Percentiles rank a stretch among this genome's conserved stretches.
phyloP scores from a whole-genome alignment of 1,140 invertebrate species.

The Spodoptera frugiperda region DNA sequence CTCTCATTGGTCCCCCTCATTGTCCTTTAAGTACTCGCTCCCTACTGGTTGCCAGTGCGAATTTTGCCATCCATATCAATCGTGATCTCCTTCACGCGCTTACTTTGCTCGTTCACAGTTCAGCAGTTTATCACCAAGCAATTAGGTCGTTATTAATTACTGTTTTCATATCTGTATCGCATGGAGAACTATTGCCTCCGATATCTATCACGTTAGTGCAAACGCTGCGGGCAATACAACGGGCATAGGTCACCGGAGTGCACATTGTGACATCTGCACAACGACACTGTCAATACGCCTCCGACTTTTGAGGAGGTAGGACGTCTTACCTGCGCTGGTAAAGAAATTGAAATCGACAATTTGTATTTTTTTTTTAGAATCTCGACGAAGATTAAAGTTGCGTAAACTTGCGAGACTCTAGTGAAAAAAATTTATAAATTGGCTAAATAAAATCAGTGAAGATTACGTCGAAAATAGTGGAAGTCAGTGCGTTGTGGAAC shows the following conservation, averaged over 20 bases:
- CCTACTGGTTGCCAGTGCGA: constrained; percentile 18
- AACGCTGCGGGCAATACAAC: constrained; percentile 11
- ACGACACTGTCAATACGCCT: constrained; percentile 23
- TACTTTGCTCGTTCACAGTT: constrained; percentile 57
- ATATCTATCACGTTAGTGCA: constrained; percentile 66
- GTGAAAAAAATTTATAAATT: constrained; percentile 11
- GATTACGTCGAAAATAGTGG: constrained; percentile 61
- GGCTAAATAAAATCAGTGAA: constrained; percentile 35
- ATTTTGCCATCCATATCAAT: constrained; percentile 38
- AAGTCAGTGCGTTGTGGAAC: constrained; percentile 61
- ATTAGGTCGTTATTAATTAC: constrained; percentile 72
- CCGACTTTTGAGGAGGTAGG: constrained; percentile 31
- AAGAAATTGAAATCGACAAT: constrained; percentile 37
- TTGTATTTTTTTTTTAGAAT: constrained; percentile 17
- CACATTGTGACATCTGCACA: constrained; percentile 29
- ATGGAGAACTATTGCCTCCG: constrained; percentile 51
- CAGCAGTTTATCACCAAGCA: constrained; percentile 58
- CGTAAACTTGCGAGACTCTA: constrained; percentile 19
- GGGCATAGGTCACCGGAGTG: constrained; percentile 36
- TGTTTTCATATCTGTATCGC: constrained; percentile 59
- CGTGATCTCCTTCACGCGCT: constrained; percentile 42
- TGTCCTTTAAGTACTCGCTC: constrained; percentile 38
- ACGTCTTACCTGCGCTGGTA: constrained; percentile 16
- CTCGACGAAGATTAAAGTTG: constrained; percentile 30
- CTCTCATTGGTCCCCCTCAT: constrained; percentile 23